Evolutionary conservation across 2,113 vertebrate species (phyloP).

Genomic region (Rousettus leschenaultii): DNA sequence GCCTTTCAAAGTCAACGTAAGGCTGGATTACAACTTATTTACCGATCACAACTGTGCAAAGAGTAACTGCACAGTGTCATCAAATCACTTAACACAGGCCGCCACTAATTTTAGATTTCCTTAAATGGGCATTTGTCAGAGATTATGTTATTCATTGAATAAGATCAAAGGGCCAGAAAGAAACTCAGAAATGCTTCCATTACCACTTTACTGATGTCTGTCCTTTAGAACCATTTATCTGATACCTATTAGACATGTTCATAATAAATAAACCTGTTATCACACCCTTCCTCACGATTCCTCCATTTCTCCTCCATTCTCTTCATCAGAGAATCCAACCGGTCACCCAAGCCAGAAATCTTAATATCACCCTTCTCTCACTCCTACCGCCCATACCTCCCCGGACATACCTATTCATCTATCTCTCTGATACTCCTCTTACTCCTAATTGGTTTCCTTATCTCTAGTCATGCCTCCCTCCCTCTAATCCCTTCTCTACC

Average conservation of each 20-base stretch:
- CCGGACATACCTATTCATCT: accelerated
- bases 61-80: not conserved
- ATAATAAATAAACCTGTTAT: not conserved
- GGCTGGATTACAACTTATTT: not conserved
- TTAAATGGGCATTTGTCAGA: not conserved
- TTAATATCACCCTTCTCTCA: not conserved
- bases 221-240: not conserved
- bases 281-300: not conserved
- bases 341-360: not conserved
- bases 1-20: not conserved
- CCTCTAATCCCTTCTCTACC: not conserved
- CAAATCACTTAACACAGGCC: not conserved
- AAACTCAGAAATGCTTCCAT: not conserved
- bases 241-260: not conserved
- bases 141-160: not conserved
- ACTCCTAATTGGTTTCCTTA: not conserved
- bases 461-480: not conserved
- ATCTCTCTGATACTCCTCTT: not conserved
- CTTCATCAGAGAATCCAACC: not conserved
- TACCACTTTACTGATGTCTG: not conserved
- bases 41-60: not conserved
- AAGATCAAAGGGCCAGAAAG: not conserved
- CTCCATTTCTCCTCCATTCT: not conserved
- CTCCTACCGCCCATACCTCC: not conserved
- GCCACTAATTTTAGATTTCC: not conserved